Evolutionary conservation across 2,888 invertebrate species (phyloP).

Genomic region (Drosophila maculinotata): DNA sequence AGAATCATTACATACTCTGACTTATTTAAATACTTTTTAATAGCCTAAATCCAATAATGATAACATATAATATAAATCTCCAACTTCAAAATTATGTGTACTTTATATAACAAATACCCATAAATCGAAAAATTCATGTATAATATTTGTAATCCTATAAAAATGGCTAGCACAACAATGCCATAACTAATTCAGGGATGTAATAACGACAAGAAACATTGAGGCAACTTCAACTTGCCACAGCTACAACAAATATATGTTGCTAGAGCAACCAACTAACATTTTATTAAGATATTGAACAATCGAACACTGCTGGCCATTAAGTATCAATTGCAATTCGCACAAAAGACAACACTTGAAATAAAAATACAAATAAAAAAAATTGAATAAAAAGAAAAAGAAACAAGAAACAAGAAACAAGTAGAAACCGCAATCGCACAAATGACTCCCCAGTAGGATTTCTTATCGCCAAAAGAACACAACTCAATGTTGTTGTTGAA

Average conservation of each 20-base stretch:
- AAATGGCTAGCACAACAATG: not conserved
- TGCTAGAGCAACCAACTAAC: too few relatives aligned
- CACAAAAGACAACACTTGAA: conserved; percentile 28
- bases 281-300: conserved; percentile 44
- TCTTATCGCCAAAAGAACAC: conserved; percentile 60
- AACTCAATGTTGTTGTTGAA: conserved; percentile 46
- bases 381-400: too few relatives aligned
- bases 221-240: not conserved
- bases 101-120: too few relatives aligned
- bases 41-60: too few relatives aligned
- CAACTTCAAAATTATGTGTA: too few relatives aligned
- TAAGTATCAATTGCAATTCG: conserved; percentile 39
- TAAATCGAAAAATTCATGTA: too few relatives aligned
- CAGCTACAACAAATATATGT: not conserved
- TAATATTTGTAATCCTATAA: not conserved
- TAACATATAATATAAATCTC: too few relatives aligned
- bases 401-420: conserved; percentile 8
- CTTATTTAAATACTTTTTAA: too few relatives aligned
- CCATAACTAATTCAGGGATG: not conserved
- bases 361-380: conserved; percentile 2
- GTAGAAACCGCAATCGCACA: conserved; percentile 40
- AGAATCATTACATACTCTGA: too few relatives aligned
- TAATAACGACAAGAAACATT: not conserved
- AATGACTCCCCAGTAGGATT: conserved; percentile 70
- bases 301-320: conserved; percentile 33